Evolutionary conservation across 2,888 invertebrate species (phyloP), one percentile per base, ranked within the genome.

Genomic region (Octodonta nipae): DNA sequence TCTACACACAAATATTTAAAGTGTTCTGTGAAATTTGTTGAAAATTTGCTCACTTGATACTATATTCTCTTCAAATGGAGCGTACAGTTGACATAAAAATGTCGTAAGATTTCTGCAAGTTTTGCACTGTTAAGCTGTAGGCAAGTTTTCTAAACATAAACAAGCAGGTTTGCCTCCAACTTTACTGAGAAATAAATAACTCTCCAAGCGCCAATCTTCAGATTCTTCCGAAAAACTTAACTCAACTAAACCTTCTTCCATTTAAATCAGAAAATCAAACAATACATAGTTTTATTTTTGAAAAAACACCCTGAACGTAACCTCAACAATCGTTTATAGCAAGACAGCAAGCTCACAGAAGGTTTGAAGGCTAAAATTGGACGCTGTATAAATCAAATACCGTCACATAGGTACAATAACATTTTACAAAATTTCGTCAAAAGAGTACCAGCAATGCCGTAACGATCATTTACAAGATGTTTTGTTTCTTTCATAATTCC

Each of bases 101-200:
- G 76, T 64, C 45, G 81, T 68, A 1, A 78, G 78, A 28, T 78
- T 67, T 1, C 66, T 57, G 55, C 95, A 95, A 39, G 64, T 67
- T 36, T 62, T 61, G 55, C 95, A 95, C 29, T 65, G 56, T 16
- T 93, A 50, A 2, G 65, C 54, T 7, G 55, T 56, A 4, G 92
- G 92, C 20, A 95, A 58, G 35, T 75, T 62, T 49, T 74, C 70
- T 5, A 92, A 65, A 55, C 83, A 73, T 30, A 96, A 66, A 95
- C 95, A 96, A 1, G 92, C 78, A 14, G 95, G 93, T 61, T 76
- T 80, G 13, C 91, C 92, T 22, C 95, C 95, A 7, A 92, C 68
- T 78, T 96, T 96, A 53, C 88, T 91, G 0, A 92, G 93, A 56
- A 95, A 92, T 61, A 81, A 83, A 40, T 79, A 72, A 51, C 89